Evolutionary conservation across 2,113 vertebrate species (phyloP).

Genomic region (Chrysemys picta): DNA sequence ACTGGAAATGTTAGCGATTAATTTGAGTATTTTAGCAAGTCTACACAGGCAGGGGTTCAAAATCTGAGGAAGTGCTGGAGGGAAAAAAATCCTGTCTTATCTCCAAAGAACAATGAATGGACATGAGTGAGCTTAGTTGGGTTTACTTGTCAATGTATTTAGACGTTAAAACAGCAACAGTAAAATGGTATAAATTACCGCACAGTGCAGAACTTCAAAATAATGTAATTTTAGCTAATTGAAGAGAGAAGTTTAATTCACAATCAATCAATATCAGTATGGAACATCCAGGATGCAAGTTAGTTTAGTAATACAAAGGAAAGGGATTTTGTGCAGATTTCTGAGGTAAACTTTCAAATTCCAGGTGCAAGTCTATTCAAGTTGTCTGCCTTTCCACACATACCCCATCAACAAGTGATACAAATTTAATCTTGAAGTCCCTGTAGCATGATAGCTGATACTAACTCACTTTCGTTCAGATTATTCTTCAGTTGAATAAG

Average conservation of each 20-base stretch:
- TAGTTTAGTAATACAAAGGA: neutral
- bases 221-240: constrained; percentile 5
- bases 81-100: neutral
- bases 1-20: constrained; percentile 18
- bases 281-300: neutral
- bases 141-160: constrained; percentile 9
- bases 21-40: constrained; percentile 34
- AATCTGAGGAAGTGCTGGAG: constrained; percentile 33
- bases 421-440: neutral
- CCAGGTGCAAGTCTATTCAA: neutral
- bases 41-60: neutral
- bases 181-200: neutral
- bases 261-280: neutral
- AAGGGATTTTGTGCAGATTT: neutral
- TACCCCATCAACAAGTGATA: constrained; percentile 13
- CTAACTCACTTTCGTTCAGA: neutral
- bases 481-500: constrained; percentile 8
- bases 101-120: constrained; percentile 3
- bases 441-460: constrained; percentile 10
- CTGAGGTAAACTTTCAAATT: neutral
- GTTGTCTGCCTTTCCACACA: neutral
- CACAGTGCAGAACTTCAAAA: neutral
- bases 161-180: constrained; percentile 10
- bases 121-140: neutral
- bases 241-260: constrained; percentile 12